Conservation (phyloP, 2,797 vertebrate genomes). For the Loriculus beryllinus region DNA sequence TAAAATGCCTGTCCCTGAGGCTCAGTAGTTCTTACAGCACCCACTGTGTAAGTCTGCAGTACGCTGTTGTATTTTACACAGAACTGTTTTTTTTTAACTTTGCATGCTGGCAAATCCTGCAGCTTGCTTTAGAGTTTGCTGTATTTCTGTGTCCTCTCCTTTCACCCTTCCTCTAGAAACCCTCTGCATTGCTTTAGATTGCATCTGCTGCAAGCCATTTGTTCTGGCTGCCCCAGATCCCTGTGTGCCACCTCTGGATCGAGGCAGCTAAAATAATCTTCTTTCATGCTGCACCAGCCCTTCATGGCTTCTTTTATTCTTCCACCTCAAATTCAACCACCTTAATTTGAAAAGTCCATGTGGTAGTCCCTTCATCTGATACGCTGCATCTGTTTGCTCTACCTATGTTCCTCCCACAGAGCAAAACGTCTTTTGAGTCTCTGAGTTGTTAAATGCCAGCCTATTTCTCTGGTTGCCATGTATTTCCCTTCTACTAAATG, state of each 20-base stretch:
- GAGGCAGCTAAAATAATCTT: neutral
- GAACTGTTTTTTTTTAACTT: neutral
- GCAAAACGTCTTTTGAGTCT: neutral
- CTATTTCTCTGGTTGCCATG: neutral
- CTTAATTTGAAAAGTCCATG: neutral
- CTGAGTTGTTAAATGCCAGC: neutral
- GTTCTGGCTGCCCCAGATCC: neutral
- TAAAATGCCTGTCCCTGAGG: neutral
- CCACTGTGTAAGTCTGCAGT: fast-evolving
- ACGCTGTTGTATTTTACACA: neutral
- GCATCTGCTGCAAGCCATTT: neutral
- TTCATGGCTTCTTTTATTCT: neutral
- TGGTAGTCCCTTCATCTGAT: neutral
- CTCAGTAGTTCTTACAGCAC: fast-evolving
- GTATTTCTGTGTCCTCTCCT: neutral
- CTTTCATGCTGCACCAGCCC: fast-evolving
- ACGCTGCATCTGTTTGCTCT: neutral
- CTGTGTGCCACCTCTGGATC: neutral
- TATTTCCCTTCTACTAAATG: neutral
- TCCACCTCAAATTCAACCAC: neutral
- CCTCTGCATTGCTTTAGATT: neutral
- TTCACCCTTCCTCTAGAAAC: neutral
- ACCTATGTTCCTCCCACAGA: neutral
- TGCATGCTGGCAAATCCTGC: neutral
- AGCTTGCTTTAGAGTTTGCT: neutral